phyloP scores from a whole-genome alignment of 2,797 vertebrate species.

The Gadopsis marmoratus region DNA sequence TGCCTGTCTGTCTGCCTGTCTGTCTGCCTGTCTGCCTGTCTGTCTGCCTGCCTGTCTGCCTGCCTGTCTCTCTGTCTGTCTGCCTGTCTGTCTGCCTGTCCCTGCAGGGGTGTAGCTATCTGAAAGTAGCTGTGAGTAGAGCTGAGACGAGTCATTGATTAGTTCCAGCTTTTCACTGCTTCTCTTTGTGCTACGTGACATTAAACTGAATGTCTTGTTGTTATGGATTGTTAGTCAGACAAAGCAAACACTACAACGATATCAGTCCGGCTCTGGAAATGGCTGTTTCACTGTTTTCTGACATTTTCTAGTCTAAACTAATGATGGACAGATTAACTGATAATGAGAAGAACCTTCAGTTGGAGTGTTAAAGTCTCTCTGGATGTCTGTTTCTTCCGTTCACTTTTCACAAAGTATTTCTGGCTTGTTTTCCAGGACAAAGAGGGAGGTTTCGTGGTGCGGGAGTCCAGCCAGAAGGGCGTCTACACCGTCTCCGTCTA shows the following conservation, averaged over 20 bases:
- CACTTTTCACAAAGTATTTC: not conserved
- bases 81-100: not conserved
- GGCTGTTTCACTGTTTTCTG: too few relatives aligned
- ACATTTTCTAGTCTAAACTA: not conserved
- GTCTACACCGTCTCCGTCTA: slow-evolving; percentile 90
- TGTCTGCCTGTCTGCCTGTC: too few relatives aligned
- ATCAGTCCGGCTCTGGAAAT: too few relatives aligned
- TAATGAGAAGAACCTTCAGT: not conserved
- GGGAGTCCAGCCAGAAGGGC: slow-evolving; percentile 89
- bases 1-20: too few relatives aligned
- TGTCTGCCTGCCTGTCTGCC: too few relatives aligned
- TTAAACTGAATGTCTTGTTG: not conserved
- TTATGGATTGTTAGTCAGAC: not conserved
- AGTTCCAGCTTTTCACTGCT: not conserved
- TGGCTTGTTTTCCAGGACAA: slow-evolving; percentile 81
- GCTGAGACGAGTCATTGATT: not conserved
- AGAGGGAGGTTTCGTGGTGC: slow-evolving; percentile 91
- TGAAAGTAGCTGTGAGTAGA: not conserved
- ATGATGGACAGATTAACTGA: not conserved
- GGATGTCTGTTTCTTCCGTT: not conserved
- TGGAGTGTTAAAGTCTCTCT: not conserved
- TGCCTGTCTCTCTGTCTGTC: not conserved
- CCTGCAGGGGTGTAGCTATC: not conserved
- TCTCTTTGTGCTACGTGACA: not conserved
- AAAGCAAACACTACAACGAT: too few relatives aligned